Conservation (phyloP, 2,113 vertebrate species). For the Syngnathus typhle region DNA sequence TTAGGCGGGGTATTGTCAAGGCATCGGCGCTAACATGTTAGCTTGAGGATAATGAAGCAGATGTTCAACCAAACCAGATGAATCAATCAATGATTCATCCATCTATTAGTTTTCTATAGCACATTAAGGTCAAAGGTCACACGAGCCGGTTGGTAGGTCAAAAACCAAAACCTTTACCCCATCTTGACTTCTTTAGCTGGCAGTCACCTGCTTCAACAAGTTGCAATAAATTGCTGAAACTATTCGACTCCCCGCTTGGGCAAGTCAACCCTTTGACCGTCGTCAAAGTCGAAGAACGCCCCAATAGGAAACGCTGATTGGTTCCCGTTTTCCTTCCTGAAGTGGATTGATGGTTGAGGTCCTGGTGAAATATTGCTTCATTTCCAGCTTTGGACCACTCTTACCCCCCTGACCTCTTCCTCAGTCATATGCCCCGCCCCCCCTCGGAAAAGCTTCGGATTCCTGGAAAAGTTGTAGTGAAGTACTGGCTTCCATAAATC, state of each 20-base stretch:
- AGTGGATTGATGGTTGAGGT: constrained; percentile 55
- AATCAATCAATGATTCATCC: background rate
- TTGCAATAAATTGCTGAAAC: constrained; percentile 33
- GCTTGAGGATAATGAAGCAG: background rate
- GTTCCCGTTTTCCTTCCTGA: constrained; percentile 24
- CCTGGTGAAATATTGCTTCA: constrained; percentile 57
- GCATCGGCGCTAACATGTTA: background rate
- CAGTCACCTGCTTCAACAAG: constrained; percentile 20
- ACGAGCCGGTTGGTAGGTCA: too few species aligned
- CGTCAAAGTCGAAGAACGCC: constrained; percentile 16
- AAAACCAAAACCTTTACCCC: background rate
- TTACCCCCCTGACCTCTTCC: constrained; percentile 39
- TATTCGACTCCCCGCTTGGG: background rate
- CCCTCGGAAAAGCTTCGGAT: constrained; percentile 37
- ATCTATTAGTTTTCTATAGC: background rate
- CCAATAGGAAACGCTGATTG: constrained; percentile 20
- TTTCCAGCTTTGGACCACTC: constrained; percentile 38
- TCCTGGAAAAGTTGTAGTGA: constrained; percentile 64
- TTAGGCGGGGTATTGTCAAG: constrained; percentile 37
- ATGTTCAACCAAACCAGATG: background rate
- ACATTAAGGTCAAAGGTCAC: too few species aligned
- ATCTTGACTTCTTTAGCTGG: constrained; percentile 8
- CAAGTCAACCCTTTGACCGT: constrained; percentile 18
- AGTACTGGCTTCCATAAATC: constrained; percentile 64
- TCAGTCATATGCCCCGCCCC: constrained; percentile 3